Percentiles rank a stretch among this genome's conserved stretches.
Evolutionary conservation across 2,113 vertebrate species (phyloP).

Genomic region (Pomatorhinus ruficollis): DNA sequence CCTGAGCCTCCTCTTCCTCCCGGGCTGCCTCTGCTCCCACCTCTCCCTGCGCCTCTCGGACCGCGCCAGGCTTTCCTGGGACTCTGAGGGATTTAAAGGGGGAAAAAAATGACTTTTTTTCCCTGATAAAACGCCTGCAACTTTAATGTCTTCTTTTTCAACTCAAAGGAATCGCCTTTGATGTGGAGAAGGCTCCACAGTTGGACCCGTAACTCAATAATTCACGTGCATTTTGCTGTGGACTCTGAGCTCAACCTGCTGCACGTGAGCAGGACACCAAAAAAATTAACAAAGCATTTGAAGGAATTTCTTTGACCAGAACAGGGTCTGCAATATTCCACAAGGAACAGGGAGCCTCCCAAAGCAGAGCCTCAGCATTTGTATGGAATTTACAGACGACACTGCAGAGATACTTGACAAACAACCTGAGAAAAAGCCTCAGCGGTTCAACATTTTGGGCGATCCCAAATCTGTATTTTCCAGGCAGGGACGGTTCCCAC

Average conservation of each 20-base stretch:
- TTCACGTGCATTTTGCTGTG: background rate
- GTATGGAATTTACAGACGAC: background rate
- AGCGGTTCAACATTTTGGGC: rapidly evolving
- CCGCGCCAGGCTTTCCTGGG: conserved; percentile 28
- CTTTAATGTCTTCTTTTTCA: background rate
- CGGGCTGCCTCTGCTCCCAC: conserved; percentile 74
- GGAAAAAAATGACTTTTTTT: too few relatives aligned
- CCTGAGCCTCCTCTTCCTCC: conserved; percentile 65
- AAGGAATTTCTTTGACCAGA: background rate
- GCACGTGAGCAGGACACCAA: background rate
- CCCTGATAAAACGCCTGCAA: background rate
- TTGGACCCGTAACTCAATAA: background rate
- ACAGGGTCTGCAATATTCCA: background rate
- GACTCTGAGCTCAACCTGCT: background rate
- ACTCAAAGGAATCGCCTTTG: background rate
- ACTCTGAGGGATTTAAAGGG: background rate
- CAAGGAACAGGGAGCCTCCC: background rate
- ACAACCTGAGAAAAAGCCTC: background rate
- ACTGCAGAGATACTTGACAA: background rate
- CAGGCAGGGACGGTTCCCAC: background rate
- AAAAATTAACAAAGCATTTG: background rate
- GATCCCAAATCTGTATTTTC: background rate
- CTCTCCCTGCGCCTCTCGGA: conserved; percentile 75
- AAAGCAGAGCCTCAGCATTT: background rate
- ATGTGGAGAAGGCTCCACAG: background rate